Evolutionary conservation across 1,140 invertebrate genomes (phyloP).

Genomic region (Micrasema longulum): DNA sequence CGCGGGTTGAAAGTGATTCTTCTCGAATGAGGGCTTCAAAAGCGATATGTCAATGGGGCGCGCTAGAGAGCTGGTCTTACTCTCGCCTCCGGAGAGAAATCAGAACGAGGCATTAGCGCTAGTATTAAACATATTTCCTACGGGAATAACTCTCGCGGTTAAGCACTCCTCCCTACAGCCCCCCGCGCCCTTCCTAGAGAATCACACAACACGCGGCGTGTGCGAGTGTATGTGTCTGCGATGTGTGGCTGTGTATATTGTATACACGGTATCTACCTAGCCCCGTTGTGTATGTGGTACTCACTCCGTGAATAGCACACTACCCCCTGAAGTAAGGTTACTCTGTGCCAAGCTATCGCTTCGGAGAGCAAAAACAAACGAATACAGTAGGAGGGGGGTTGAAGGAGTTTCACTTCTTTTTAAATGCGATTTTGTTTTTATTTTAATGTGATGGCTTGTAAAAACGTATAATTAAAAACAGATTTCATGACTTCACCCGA

Average conservation of each 20-base stretch:
- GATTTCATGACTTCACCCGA: too few species aligned
- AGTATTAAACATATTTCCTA: conserved; percentile 37
- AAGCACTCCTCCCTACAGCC: neutral
- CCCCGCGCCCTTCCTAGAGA: neutral
- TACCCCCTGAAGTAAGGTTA: neutral
- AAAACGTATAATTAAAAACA: too few species aligned
- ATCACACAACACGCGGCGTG: too few species aligned
- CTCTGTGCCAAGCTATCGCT: neutral
- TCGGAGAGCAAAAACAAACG: conserved; percentile 12
- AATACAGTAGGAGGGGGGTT: too few species aligned
- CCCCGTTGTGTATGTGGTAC: neutral
- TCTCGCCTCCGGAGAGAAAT: conserved; percentile 12
- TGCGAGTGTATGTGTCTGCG: too few species aligned
- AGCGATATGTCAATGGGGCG: conserved; percentile 2
- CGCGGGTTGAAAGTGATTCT: neutral
- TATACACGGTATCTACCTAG: neutral
- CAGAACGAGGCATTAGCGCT: conserved; percentile 21
- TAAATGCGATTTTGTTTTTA: too few species aligned
- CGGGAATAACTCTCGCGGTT: conserved; percentile 19
- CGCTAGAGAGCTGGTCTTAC: neutral
- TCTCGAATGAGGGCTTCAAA: neutral
- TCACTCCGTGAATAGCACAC: neutral
- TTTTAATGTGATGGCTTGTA: too few species aligned
- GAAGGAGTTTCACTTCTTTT: too few species aligned
- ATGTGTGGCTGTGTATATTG: neutral